Conservation (phyloP, 2,888 invertebrate species). For the Polydrusus pterygomalis region DNA sequence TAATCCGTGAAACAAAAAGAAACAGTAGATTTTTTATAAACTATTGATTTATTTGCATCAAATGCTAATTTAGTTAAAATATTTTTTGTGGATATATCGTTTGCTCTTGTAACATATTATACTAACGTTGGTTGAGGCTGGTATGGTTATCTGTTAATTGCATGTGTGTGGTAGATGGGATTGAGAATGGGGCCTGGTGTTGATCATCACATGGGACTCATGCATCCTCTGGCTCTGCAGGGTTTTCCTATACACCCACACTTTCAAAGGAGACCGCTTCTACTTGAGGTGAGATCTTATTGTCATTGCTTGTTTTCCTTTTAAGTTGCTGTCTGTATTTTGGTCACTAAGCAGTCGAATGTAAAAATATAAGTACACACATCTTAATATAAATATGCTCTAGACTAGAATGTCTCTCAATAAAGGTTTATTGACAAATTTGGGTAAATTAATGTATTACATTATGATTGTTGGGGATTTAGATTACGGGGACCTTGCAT, state of each 20-base stretch:
- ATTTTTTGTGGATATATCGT: conserved; percentile 22
- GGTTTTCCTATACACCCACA: conserved; percentile 65
- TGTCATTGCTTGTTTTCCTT: conserved; percentile 37
- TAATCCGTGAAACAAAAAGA: neutral
- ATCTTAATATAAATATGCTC: too few species aligned
- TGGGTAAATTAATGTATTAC: too few species aligned
- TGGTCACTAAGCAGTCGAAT: neutral
- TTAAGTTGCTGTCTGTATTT: conserved; percentile 31
- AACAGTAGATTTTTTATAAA: neutral
- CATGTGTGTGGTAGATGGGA: conserved; percentile 73
- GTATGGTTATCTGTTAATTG: conserved; percentile 71
- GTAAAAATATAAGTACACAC: too few species aligned
- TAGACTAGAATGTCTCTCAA: too few species aligned
- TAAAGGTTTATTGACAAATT: too few species aligned
- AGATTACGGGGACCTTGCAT: too few species aligned
- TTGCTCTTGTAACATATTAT: conserved; percentile 42
- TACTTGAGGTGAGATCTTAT: conserved; percentile 85
- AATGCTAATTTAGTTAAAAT: neutral
- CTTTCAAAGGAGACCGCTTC: conserved; percentile 81
- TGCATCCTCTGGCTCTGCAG: conserved; percentile 69
- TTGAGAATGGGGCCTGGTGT: conserved; percentile 71
- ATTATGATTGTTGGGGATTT: too few species aligned
- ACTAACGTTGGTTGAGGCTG: conserved; percentile 64
- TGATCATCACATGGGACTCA: conserved; percentile 70
- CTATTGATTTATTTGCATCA: neutral